Conservation (phyloP, 2,888 invertebrate genomes). For the Drosophila anomalata region DNA sequence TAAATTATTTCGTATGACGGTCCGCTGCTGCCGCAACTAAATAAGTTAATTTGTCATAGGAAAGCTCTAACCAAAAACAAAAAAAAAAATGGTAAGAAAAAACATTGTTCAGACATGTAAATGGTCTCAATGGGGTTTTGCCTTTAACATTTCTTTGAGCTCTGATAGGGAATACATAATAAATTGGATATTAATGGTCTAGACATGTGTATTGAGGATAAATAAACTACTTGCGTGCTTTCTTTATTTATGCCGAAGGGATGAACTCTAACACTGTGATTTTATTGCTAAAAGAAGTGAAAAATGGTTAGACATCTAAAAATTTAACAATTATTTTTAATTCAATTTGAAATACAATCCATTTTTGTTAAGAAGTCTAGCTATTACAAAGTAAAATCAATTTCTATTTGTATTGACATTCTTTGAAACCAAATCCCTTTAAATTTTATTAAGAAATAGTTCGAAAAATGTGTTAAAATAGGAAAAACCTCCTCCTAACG, state of each 20-base stretch:
- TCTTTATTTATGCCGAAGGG: background rate
- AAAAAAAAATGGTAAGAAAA: conserved; percentile 4
- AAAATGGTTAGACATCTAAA: background rate
- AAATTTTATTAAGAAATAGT: too few species aligned
- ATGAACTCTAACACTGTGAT: background rate
- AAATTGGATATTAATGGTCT: conserved; percentile 42
- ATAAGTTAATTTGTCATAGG: conserved; percentile 52
- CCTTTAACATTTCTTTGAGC: conserved; percentile 11
- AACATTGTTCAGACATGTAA: conserved; percentile 42
- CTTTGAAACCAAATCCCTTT: too few species aligned
- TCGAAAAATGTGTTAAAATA: background rate
- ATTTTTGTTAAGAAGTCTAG: background rate
- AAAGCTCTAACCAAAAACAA: conserved; percentile 13
- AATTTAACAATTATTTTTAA: background rate
- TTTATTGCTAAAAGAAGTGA: background rate
- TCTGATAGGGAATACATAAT: conserved; percentile 37
- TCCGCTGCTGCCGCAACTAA: conserved; percentile 34
- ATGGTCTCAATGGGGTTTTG: conserved; percentile 42
- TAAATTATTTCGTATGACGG: conserved; percentile 64
- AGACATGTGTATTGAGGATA: conserved; percentile 20
- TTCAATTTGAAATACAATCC: background rate
- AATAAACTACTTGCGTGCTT: conserved; percentile 13
- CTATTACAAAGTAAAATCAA: too few species aligned
- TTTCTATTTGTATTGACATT: too few species aligned
- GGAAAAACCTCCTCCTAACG: background rate